A percentile compares a stretch with the other conserved stretches of the same genome.
phyloP scores from a whole-genome alignment of 2,113 vertebrate genomes.

The Peromyscus polionotus region DNA sequence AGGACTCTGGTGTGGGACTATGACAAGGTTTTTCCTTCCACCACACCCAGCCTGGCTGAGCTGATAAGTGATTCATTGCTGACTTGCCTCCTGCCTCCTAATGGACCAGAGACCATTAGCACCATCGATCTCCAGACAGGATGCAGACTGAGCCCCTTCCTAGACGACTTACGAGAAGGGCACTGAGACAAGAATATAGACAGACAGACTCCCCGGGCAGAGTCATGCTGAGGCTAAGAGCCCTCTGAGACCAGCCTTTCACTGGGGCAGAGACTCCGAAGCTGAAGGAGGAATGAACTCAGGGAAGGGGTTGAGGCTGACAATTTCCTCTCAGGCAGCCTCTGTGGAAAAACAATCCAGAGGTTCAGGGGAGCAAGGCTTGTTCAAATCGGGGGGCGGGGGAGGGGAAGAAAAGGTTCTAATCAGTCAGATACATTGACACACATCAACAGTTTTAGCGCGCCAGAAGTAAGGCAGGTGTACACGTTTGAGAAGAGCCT shows the following conservation, averaged over 20 bases:
- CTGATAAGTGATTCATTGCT: not conserved
- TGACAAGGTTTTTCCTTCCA: not conserved
- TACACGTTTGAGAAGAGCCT: not conserved
- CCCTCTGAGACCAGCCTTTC: not conserved
- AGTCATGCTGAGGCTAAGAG: not conserved
- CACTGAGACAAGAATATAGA: not conserved
- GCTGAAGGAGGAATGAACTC: not conserved
- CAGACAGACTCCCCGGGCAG: not conserved
- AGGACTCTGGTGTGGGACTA: not conserved
- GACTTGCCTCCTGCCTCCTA: constrained; percentile 5
- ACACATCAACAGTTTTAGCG: not conserved
- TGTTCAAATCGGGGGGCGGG: fast-evolving
- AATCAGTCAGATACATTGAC: too few species aligned
- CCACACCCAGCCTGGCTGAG: not conserved
- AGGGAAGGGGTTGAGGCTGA: not conserved
- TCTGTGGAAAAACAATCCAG: not conserved
- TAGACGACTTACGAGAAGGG: not conserved
- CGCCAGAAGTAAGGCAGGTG: not conserved
- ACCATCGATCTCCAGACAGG: constrained; percentile 24
- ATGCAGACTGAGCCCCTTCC: not conserved
- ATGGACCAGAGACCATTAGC: constrained; percentile 64
- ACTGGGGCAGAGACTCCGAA: not conserved
- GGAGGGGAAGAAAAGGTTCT: not conserved
- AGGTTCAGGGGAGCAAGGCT: not conserved
- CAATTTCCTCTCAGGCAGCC: not conserved